A percentile compares a stretch with the other conserved stretches of the same genome.
Conservation (phyloP, 37 sponge, comb jelly and placozoan species). For the Chondrosia reniformis region DNA sequence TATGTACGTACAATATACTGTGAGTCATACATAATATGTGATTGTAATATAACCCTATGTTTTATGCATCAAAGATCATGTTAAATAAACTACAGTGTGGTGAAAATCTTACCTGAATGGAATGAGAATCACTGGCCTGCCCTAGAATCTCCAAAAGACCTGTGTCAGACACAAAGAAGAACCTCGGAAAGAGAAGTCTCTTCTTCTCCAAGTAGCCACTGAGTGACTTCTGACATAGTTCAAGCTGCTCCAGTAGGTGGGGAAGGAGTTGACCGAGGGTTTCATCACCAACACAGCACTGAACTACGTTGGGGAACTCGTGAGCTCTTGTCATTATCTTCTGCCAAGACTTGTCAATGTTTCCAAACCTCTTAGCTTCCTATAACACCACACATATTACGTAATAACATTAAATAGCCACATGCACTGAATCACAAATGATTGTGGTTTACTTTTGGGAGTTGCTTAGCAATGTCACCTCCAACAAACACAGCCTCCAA, state of each 20-base stretch:
- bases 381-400: constrained; percentile 13
- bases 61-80: too few species aligned
- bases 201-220: constrained; percentile 99
- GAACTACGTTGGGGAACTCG: constrained; percentile 90
- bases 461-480: constrained; percentile 99
- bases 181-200: constrained; percentile 94
- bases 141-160: constrained; percentile 97
- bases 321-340: constrained; percentile 98
- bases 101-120: constrained; percentile 58
- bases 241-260: constrained; percentile 98
- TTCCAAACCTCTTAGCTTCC: constrained; percentile 97
- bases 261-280: constrained; percentile 97
- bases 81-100: neutral
- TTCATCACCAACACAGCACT: constrained; percentile 98
- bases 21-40: too few species aligned
- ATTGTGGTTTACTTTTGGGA: constrained; percentile 70
- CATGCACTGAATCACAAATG: neutral
- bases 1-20: neutral
- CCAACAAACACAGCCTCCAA: constrained; percentile 99
- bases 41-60: too few species aligned
- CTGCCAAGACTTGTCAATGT: constrained; percentile 99
- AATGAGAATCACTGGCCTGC: constrained; percentile 96
- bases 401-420: neutral
- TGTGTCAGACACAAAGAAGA: constrained; percentile 99
- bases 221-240: constrained; percentile 98